Conservation (phyloP, 2,888 invertebrate genomes). For the Melinopterus prodromus region DNA sequence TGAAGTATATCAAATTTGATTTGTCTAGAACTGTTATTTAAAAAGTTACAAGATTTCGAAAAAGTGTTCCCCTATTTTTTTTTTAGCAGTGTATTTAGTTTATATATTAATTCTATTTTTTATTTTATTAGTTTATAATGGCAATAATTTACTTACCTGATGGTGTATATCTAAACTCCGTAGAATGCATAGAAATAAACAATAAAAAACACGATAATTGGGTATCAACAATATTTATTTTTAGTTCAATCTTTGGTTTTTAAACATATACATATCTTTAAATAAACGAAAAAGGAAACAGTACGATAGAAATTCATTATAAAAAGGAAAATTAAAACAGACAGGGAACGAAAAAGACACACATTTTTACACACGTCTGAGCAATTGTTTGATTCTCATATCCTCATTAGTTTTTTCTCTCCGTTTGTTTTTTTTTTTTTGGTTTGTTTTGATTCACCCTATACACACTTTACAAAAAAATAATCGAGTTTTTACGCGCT, state of each 20-base stretch:
- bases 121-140: too few relatives aligned
- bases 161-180: too few relatives aligned
- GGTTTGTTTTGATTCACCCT: slow-evolving; percentile 10
- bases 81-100: too few relatives aligned
- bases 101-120: too few relatives aligned
- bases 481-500: slow-evolving; percentile 11
- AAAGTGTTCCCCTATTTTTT: too few relatives aligned
- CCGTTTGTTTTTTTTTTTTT: neutral
- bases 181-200: too few relatives aligned
- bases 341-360: neutral
- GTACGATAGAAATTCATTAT: slow-evolving; percentile 23
- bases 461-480: slow-evolving; percentile 8
- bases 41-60: too few relatives aligned
- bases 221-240: slow-evolving; percentile 23
- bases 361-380: slow-evolving; percentile 1
- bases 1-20: too few relatives aligned
- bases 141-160: too few relatives aligned
- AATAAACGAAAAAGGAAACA: slow-evolving; percentile 19
- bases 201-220: slow-evolving; percentile 6
- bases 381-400: slow-evolving; percentile 9
- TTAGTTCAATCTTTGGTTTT: slow-evolving; percentile 23
- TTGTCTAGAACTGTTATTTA: too few relatives aligned
- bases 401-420: neutral
- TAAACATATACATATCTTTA: slow-evolving; percentile 21
- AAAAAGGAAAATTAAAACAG: slow-evolving; percentile 11